phyloP scores from a whole-genome alignment of 2,888 invertebrate genomes.

The Yponomeuta malinellus region DNA sequence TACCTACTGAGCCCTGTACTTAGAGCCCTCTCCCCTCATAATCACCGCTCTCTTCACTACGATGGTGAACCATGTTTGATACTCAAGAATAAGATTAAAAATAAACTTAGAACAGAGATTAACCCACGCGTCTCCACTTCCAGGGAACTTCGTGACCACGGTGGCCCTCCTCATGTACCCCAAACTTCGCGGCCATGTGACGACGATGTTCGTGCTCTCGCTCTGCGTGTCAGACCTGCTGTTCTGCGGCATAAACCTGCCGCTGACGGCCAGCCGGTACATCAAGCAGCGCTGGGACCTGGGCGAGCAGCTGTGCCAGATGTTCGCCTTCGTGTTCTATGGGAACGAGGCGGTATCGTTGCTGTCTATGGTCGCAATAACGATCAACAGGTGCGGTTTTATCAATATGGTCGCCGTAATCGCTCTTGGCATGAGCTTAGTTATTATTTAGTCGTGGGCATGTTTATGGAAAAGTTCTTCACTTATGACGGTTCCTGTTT shows the following conservation, averaged over 20 bases:
- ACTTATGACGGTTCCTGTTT: no score
- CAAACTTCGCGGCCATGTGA: slow-evolving; percentile 87
- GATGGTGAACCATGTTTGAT: no score
- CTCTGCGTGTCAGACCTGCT: slow-evolving; percentile 90
- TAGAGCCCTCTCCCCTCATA: no score
- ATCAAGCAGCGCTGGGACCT: slow-evolving; percentile 88
- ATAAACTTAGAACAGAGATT: no score
- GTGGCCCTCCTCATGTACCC: slow-evolving; percentile 85
- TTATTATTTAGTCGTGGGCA: no score
- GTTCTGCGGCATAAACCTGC: slow-evolving; percentile 89
- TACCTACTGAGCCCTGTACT: no score
- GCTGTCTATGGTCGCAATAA: slow-evolving; percentile 92
- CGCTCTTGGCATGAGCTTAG: no score
- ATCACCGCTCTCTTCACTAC: no score
- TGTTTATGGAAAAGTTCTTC: no score
- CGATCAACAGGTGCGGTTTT: slow-evolving; percentile 79
- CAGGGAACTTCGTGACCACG: slow-evolving; percentile 90
- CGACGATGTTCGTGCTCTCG: slow-evolving; percentile 91
- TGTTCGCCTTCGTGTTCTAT: slow-evolving; percentile 92
- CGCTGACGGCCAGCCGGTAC: slow-evolving; percentile 88
- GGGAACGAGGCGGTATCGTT: slow-evolving; percentile 92
- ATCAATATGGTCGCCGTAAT: no score
- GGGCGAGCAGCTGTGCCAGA: slow-evolving; percentile 84
- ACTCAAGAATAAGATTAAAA: no score
- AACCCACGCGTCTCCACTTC: slow-evolving; percentile 27